Percentiles rank a stretch among this genome's conserved stretches.
Conservation (phyloP, 1,140 invertebrate species). For the Colletes gigas region DNA sequence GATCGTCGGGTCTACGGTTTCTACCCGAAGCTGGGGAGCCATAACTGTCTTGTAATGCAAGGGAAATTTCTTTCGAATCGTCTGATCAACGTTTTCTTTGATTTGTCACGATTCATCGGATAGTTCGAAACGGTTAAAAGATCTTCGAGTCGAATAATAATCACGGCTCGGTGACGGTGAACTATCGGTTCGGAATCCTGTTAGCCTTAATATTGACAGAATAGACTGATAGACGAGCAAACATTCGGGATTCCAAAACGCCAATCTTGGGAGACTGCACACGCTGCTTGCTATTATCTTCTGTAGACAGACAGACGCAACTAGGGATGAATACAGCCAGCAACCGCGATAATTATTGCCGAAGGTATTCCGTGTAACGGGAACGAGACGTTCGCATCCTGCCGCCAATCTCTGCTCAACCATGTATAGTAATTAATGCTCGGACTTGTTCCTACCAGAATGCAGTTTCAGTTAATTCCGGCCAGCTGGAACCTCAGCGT, state of each 20-base stretch:
- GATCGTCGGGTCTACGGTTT: neutral
- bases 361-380: conserved; percentile 13
- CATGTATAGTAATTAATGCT: conserved; percentile 21
- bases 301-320: conserved; percentile 19
- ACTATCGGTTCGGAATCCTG: neutral
- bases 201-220: conserved; percentile 15
- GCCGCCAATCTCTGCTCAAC: conserved; percentile 10
- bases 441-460: neutral
- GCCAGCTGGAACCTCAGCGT: neutral
- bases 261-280: conserved; percentile 3
- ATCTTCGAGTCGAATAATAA: neutral
- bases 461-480: neutral
- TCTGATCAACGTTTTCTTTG: too few species aligned
- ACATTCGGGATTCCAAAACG: conserved; percentile 19
- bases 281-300: conserved; percentile 31
- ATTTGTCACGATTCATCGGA: neutral
- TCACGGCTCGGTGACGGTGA: neutral
- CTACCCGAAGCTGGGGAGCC: too few species aligned
- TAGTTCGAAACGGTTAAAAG: neutral
- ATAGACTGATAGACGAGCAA: conserved; percentile 14
- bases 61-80: too few species aligned
- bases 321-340: conserved; percentile 18
- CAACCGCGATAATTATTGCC: conserved; percentile 36
- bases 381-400: conserved; percentile 18
- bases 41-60: too few species aligned